Evolutionary conservation across 2,797 vertebrate species (phyloP).

Genomic region (Pseudomugil gertrudae): DNA sequence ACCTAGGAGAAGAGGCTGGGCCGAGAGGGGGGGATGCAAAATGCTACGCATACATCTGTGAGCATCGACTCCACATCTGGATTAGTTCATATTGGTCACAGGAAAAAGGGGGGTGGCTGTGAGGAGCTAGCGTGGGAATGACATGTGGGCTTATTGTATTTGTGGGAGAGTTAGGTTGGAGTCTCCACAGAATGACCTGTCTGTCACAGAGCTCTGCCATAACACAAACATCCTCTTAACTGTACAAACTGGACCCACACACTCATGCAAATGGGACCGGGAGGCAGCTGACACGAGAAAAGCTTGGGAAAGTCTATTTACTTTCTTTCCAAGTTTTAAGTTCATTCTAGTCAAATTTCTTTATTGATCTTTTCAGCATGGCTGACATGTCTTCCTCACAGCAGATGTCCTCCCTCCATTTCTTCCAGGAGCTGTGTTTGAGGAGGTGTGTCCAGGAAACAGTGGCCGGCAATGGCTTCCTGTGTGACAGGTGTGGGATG

Average conservation of each 20-base stretch:
- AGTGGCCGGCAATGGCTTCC: slow-evolving; percentile 81
- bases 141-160: slow-evolving; percentile 66
- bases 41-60: slow-evolving; percentile 52
- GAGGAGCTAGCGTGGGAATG: slow-evolving; percentile 76
- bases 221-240: slow-evolving; percentile 79
- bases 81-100: slow-evolving; percentile 70
- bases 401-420: slow-evolving; percentile 61
- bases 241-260: slow-evolving; percentile 40
- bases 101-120: slow-evolving; percentile 30
- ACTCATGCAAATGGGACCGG: slow-evolving; percentile 21
- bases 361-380: slow-evolving; percentile 31
- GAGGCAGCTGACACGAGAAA: slow-evolving; percentile 26
- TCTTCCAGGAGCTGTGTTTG: slow-evolving; percentile 77
- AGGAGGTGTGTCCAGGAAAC: slow-evolving; percentile 87
- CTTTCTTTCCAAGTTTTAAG: slow-evolving; percentile 36
- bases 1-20: slow-evolving; percentile 1
- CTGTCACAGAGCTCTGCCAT: slow-evolving; percentile 65
- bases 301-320: slow-evolving; percentile 44
- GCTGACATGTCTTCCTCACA: slow-evolving; percentile 34
- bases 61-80: slow-evolving; percentile 66
- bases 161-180: slow-evolving; percentile 72
- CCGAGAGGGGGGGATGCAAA: slow-evolving; percentile 16
- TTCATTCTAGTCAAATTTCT: slow-evolving; percentile 13
- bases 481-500: slow-evolving; percentile 85
- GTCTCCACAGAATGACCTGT: slow-evolving; percentile 72